These are phyloP conservation scores for Alectoris magna DNA, from an alignment of 2,797 vertebrate species.

Conservation along the genomic window DNA sequence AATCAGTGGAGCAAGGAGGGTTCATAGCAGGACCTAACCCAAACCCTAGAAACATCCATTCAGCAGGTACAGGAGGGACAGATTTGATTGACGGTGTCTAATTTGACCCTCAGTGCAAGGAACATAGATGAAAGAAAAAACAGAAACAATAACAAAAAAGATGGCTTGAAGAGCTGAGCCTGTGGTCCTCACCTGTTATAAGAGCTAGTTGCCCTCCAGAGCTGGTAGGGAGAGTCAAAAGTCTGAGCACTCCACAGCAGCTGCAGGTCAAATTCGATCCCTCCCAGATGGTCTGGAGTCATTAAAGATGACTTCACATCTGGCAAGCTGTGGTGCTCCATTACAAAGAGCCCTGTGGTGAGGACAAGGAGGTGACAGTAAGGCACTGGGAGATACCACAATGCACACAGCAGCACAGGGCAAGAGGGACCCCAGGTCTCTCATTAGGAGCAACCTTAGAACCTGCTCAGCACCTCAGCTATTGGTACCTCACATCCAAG, in stretches of 20 bases:
- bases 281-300: slow-evolving; percentile 95
- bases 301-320: slow-evolving; percentile 90
- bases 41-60: background rate
- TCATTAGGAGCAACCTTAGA: background rate
- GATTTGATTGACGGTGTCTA: background rate
- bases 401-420: fast-evolving
- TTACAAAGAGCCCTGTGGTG: slow-evolving; percentile 91
- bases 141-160: background rate
- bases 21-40: background rate
- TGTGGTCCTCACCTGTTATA: slow-evolving; percentile 88
- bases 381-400: fast-evolving
- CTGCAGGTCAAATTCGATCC: slow-evolving; percentile 94
- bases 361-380: background rate
- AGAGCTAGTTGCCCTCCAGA: slow-evolving; percentile 97
- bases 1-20: background rate
- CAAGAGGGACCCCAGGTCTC: too few species aligned
- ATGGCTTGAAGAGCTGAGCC: background rate
- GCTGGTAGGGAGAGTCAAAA: slow-evolving; percentile 95
- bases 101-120: background rate
- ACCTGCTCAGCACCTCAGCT: background rate
- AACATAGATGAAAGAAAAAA: background rate
- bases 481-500: background rate
- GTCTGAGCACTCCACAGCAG: slow-evolving; percentile 96
- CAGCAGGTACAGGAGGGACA: background rate
- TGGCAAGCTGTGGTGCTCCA: slow-evolving; percentile 94